Percentiles rank a stretch among this genome's conserved stretches.
phyloP scores from a whole-genome alignment of 2,113 vertebrate species.

The Corvus cornix region DNA sequence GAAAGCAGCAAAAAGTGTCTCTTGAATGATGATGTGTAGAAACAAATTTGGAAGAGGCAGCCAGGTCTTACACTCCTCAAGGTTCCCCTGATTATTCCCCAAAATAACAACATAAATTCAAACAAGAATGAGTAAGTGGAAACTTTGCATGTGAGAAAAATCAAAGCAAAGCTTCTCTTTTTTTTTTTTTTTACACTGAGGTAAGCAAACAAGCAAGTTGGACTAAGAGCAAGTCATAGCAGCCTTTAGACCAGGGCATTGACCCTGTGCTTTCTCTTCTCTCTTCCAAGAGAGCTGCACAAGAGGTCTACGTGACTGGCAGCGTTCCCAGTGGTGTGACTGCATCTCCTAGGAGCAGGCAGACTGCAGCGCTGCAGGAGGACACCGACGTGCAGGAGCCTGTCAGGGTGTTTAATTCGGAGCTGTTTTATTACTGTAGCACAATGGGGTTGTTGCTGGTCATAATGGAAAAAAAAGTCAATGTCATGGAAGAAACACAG shows the following conservation, averaged over 20 bases:
- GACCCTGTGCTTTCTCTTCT: neutral
- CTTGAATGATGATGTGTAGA: neutral
- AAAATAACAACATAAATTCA: neutral
- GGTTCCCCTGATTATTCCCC: neutral
- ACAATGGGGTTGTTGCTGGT: neutral
- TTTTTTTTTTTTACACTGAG: neutral
- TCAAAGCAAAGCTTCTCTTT: neutral
- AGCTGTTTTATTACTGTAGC: neutral
- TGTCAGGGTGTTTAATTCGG: neutral
- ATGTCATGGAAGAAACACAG: neutral
- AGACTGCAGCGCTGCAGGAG: neutral
- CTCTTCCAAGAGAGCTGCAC: neutral
- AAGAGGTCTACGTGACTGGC: fast-evolving
- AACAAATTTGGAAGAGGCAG: neutral
- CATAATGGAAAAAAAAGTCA: neutral
- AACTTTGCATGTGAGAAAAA: neutral
- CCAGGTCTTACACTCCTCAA: neutral
- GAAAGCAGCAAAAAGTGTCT: neutral
- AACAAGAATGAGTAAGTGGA: neutral
- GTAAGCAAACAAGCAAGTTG: neutral
- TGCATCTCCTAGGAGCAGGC: neutral
- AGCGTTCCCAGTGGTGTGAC: fast-evolving
- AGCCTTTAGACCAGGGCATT: neutral
- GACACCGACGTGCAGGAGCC: neutral
- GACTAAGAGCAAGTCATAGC: neutral